Evolutionary conservation across 2,113 vertebrate species (phyloP).

Genomic region (Tachysurus vachellii): DNA sequence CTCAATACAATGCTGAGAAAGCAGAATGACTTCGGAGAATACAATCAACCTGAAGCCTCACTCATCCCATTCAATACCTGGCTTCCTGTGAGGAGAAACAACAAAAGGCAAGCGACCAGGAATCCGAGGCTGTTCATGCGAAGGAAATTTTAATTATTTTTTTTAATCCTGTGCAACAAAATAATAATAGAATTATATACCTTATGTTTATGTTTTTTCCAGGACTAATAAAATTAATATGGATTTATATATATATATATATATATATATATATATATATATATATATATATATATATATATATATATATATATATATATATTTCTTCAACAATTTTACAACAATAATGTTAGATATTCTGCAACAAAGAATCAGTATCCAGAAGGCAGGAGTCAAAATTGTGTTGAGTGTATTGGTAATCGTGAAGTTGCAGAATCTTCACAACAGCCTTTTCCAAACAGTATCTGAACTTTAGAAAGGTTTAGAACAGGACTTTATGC

Average conservation of each 20-base stretch:
- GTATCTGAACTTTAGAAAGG: background rate
- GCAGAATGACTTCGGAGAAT: background rate
- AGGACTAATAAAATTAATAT: background rate
- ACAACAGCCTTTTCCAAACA: background rate
- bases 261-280: background rate
- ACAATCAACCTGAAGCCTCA: conserved; percentile 3
- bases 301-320: background rate
- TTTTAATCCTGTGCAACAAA: background rate
- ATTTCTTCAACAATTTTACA: background rate
- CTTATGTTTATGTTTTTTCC: background rate
- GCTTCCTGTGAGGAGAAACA: background rate
- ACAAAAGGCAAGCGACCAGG: background rate
- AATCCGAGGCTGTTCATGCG: background rate
- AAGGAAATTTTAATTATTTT: background rate
- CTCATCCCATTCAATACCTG: background rate
- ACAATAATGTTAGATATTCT: background rate
- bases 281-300: background rate
- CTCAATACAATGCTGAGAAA: background rate
- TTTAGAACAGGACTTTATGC: background rate
- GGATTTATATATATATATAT: background rate
- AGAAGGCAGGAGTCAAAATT: background rate
- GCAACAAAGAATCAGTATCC: background rate
- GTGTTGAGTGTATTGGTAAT: background rate
- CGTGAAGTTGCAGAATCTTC: background rate
- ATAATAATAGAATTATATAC: background rate